These are phyloP conservation scores for Coreius guichenoti DNA, from an alignment of 2,797 vertebrate genomes.

Conservation along the genomic window DNA sequence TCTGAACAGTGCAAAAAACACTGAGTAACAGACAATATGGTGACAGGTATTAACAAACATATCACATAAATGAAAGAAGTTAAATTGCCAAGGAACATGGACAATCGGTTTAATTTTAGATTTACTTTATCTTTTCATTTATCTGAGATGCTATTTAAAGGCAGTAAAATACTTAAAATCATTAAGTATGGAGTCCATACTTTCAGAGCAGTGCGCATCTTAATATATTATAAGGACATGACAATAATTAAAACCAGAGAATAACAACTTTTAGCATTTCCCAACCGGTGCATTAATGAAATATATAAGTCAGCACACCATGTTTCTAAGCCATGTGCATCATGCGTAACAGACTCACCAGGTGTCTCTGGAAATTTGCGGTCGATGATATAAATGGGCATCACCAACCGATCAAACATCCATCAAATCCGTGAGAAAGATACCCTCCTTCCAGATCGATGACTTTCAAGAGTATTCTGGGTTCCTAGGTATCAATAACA, in stretches of 20 bases:
- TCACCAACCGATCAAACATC: constrained; percentile 80
- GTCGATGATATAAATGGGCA: constrained; percentile 86
- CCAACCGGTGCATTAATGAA: neutral
- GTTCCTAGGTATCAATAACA: constrained; percentile 19
- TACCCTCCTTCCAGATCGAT: constrained; percentile 44
- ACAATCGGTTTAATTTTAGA: neutral
- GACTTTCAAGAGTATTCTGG: constrained; percentile 39
- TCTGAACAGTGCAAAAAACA: neutral
- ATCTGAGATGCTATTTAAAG: neutral
- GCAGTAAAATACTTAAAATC: neutral
- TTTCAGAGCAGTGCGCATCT: neutral
- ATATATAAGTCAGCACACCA: constrained; percentile 1
- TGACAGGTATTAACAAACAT: neutral
- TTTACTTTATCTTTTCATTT: neutral
- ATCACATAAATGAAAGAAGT: neutral
- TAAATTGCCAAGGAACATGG: neutral
- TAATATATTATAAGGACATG: neutral
- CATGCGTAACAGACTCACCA: constrained; percentile 74
- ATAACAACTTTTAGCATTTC: constrained; percentile 10
- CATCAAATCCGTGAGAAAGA: constrained; percentile 77
- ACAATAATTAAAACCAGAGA: neutral
- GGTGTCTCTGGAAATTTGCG: constrained; percentile 84
- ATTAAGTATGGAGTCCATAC: neutral
- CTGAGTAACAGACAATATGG: neutral
- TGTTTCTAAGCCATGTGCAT: constrained; percentile 35